Evolutionary conservation across 2,797 vertebrate genomes (phyloP).

Genomic region (Apodemus agrarius): DNA sequence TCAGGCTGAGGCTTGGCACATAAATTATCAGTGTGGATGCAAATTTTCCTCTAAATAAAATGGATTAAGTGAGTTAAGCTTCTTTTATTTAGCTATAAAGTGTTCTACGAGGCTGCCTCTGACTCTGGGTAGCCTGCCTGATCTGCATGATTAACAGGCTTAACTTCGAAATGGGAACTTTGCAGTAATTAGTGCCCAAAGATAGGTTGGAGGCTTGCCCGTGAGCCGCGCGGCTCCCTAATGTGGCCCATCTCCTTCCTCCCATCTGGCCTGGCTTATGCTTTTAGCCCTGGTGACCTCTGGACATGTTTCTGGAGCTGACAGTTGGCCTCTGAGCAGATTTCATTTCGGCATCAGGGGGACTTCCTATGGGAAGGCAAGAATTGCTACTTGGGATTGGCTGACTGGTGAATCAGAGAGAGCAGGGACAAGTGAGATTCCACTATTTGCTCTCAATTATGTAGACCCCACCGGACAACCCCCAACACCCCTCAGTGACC

Average conservation of each 20-base stretch:
- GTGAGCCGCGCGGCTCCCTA: neutral
- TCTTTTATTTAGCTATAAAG: constrained; percentile 77
- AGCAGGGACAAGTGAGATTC: neutral
- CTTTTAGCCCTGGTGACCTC: constrained; percentile 1
- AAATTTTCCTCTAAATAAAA: constrained; percentile 80
- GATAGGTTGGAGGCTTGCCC: constrained; percentile 44
- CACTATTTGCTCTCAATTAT: neutral
- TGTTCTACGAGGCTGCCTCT: constrained; percentile 67
- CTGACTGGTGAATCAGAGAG: neutral
- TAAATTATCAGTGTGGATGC: constrained; percentile 71
- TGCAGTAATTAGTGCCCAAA: constrained; percentile 69
- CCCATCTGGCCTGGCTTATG: neutral
- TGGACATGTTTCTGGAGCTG: neutral
- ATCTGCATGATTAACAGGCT: constrained; percentile 73
- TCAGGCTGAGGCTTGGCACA: constrained; percentile 65
- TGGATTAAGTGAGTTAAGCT: constrained; percentile 76
- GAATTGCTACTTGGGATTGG: neutral
- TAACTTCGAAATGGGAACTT: constrained; percentile 62
- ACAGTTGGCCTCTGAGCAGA: neutral
- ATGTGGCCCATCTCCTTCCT: neutral
- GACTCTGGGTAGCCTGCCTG: constrained; percentile 67
- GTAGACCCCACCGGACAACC: neutral
- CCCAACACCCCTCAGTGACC: neutral
- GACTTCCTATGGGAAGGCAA: neutral
- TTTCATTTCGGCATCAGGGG: neutral